These are phyloP conservation scores for Nineta flava DNA, from an alignment of 2,888 invertebrate genomes.

Conservation along the genomic window DNA sequence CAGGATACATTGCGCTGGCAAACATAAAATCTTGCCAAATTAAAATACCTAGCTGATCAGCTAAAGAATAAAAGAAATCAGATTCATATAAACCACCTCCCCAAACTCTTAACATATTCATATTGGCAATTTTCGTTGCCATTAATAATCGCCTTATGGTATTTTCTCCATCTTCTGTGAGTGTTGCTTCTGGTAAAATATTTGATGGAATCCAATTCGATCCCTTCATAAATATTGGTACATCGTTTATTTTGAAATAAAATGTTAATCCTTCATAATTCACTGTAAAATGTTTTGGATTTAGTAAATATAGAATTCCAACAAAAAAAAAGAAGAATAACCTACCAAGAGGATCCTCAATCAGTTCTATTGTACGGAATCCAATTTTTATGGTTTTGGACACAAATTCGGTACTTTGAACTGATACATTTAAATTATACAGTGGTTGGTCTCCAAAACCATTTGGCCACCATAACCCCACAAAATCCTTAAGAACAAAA, in stretches of 20 bases:
- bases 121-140: conserved; percentile 60
- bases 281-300: background rate
- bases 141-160: conserved; percentile 42
- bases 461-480: no score
- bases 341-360: conserved; percentile 8
- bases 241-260: conserved; percentile 71
- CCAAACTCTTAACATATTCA: conserved; percentile 95
- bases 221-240: conserved; percentile 87
- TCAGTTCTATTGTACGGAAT: no score
- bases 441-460: no score
- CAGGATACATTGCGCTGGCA: conserved; percentile 90
- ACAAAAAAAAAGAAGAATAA: background rate
- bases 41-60: conserved; percentile 78
- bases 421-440: no score
- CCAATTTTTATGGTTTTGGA: no score
- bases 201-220: conserved; percentile 86
- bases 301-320: no score
- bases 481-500: no score
- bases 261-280: conserved; percentile 50
- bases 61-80: conserved; percentile 72
- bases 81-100: conserved; percentile 95
- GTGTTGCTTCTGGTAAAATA: conserved; percentile 61
- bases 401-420: no score
- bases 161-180: conserved; percentile 27
- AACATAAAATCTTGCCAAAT: conserved; percentile 99